These are phyloP conservation scores for Hemicentrotus pulcherrimus DNA, from an alignment of 35 echinoderm and acorn worm genomes.

Conservation along the genomic window DNA sequence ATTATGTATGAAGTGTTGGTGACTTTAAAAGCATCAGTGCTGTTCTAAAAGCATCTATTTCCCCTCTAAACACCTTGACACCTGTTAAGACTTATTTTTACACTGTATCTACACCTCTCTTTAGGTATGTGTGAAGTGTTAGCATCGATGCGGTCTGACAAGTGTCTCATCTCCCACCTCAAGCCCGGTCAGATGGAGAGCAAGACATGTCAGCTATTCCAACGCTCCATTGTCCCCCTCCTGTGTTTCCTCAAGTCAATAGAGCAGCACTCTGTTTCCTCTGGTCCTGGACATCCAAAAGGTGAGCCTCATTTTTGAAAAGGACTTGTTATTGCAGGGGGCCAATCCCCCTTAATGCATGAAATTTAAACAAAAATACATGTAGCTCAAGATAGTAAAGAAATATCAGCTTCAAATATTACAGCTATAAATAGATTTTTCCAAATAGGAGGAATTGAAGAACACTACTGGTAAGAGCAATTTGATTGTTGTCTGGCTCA, in stretches of 20 bases:
- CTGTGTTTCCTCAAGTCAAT: slow-evolving; percentile 53
- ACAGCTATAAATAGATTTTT: too few relatives aligned
- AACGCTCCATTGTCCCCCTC: slow-evolving; percentile 55
- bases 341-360: neutral
- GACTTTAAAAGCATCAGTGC: too few relatives aligned
- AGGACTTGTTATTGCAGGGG: neutral
- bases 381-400: too few relatives aligned
- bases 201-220: slow-evolving; percentile 72
- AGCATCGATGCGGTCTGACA: slow-evolving; percentile 54
- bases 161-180: slow-evolving; percentile 63
- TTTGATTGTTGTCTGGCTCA: too few relatives aligned
- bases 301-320: neutral
- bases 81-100: neutral
- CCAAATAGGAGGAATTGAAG: too few relatives aligned
- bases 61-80: neutral
- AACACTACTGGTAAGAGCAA: too few relatives aligned
- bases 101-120: neutral
- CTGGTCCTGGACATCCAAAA: slow-evolving; percentile 25
- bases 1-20: too few relatives aligned
- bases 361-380: too few relatives aligned
- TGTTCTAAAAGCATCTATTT: too few relatives aligned
- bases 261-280: slow-evolving; percentile 27
- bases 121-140: slow-evolving; percentile 58
- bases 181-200: slow-evolving; percentile 53
- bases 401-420: too few relatives aligned